Evolutionary conservation across 2,888 invertebrate species (phyloP).

Genomic region (Ceratothoa steindachneri): DNA sequence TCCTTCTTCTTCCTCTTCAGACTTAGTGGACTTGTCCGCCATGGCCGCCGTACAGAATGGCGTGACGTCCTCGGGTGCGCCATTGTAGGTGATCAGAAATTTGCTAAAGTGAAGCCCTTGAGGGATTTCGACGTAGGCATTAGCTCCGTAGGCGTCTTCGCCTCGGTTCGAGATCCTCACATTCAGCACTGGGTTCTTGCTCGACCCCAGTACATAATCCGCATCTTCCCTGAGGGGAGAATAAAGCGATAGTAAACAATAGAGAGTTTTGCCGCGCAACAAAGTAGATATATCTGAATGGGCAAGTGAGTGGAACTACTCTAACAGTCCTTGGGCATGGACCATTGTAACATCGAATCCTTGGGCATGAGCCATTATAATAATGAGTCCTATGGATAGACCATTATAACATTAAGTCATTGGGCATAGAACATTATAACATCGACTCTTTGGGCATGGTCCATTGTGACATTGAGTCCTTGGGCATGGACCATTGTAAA

Average conservation of each 20-base stretch:
- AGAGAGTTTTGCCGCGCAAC: too few species aligned
- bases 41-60: constrained; percentile 25
- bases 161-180: constrained; percentile 22
- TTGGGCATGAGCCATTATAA: too few species aligned
- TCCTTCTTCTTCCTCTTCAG: neutral
- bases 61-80: constrained; percentile 13
- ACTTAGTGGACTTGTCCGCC: too few species aligned
- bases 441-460: too few species aligned
- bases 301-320: too few species aligned
- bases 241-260: neutral
- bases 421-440: too few species aligned
- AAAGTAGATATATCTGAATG: neutral
- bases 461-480: too few species aligned
- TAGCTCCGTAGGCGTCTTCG: constrained; percentile 39
- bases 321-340: too few species aligned
- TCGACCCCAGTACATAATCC: constrained; percentile 76
- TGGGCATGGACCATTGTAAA: too few species aligned
- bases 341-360: too few species aligned
- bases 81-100: constrained; percentile 13
- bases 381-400: too few species aligned
- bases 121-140: constrained; percentile 18
- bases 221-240: constrained; percentile 62
- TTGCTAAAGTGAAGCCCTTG: constrained; percentile 26
- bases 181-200: constrained; percentile 54
- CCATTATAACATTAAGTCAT: too few species aligned